Percentiles rank a stretch among this genome's conserved stretches.
Evolutionary conservation across 2,113 vertebrate genomes (phyloP).

Genomic region (Holacanthus passer): DNA sequence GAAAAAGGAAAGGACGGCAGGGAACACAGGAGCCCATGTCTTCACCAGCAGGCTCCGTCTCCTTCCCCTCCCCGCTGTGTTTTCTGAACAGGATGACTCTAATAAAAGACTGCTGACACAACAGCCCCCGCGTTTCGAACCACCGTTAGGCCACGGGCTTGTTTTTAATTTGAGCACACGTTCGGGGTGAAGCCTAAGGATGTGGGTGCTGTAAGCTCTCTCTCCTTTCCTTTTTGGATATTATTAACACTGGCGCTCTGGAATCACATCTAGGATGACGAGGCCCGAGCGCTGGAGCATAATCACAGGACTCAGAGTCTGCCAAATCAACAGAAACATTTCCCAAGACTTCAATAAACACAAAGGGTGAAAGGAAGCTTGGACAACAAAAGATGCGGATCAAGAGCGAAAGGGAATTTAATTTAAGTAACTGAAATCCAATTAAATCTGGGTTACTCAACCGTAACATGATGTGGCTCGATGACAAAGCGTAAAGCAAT

Average conservation of each 20-base stretch:
- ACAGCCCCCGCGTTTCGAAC: constrained; percentile 65
- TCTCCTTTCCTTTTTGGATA: constrained; percentile 56
- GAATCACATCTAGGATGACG: constrained; percentile 48
- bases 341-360: constrained; percentile 50
- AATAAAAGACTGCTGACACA: constrained; percentile 81
- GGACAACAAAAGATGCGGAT: constrained; percentile 40
- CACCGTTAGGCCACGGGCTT: constrained; percentile 66
- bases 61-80: constrained; percentile 50
- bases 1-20: constrained; percentile 50
- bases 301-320: constrained; percentile 49
- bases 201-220: constrained; percentile 56
- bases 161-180: constrained; percentile 77
- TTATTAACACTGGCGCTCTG: constrained; percentile 65
- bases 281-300: constrained; percentile 41
- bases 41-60: constrained; percentile 37
- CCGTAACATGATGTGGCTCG: constrained; percentile 30
- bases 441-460: constrained; percentile 54
- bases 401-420: constrained; percentile 52
- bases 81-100: constrained; percentile 70
- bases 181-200: constrained; percentile 73
- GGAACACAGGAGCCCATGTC: constrained; percentile 36
- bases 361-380: constrained; percentile 53
- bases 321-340: constrained; percentile 58
- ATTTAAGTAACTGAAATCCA: constrained; percentile 56
- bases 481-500: constrained; percentile 33